Evolutionary conservation across 2,113 vertebrate species (phyloP).

Genomic region (Ellobius talpinus): DNA sequence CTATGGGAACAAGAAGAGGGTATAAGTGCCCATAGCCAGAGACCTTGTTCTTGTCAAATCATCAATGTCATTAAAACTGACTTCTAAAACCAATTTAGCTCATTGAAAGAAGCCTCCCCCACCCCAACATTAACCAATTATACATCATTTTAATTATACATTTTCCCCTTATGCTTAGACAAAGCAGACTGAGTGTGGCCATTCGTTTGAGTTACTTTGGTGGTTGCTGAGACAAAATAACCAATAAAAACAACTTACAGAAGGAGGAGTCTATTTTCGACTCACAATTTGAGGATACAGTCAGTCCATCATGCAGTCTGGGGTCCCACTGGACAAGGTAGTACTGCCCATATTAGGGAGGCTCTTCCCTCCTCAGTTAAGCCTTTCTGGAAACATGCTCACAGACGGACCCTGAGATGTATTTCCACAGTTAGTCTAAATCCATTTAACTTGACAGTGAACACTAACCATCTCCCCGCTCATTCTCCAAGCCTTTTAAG

Average conservation of each 20-base stretch:
- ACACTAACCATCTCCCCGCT: not conserved
- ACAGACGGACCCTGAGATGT: not conserved
- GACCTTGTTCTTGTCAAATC: not conserved
- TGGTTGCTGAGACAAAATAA: not conserved
- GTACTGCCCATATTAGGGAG: not conserved
- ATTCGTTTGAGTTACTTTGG: not conserved
- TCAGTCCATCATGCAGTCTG: not conserved
- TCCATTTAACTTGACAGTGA: not conserved
- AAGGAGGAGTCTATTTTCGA: not conserved
- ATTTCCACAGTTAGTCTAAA: not conserved
- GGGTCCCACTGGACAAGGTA: not conserved
- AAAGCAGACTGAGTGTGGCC: not conserved
- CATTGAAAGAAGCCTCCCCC: not conserved
- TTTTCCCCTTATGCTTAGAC: not conserved
- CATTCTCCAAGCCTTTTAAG: not conserved
- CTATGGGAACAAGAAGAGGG: not conserved
- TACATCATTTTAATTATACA: not conserved
- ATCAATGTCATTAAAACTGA: not conserved
- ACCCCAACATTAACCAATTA: not conserved
- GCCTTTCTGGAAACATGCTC: not conserved
- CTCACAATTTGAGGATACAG: not conserved
- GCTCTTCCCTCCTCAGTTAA: not conserved
- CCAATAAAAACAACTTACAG: not conserved
- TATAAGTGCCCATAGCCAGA: not conserved
- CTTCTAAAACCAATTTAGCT: not conserved